phyloP scores from a whole-genome alignment of 2,113 vertebrate species.

The Erythrolamprus reginae region DNA sequence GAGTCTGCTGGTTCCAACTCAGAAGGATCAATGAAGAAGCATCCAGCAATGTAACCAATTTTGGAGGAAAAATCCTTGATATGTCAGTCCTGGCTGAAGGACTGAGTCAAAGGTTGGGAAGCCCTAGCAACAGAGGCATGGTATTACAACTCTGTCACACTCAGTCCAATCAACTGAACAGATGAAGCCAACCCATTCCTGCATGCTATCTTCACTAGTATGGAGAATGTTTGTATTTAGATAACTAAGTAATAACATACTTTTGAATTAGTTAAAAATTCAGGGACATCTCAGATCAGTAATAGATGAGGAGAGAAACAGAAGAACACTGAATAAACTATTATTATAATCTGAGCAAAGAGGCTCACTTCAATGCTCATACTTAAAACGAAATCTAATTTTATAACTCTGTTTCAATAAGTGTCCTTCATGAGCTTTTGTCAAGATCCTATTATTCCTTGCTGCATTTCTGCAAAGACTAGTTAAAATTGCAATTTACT shows the following conservation, averaged over 20 bases:
- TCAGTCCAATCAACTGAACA: no score
- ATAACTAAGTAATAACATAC: constrained; percentile 47
- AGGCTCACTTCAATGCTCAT: constrained; percentile 63
- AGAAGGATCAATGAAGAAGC: no score
- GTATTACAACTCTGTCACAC: no score
- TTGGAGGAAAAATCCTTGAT: no score
- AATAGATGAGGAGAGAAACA: constrained; percentile 13
- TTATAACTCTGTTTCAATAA: constrained; percentile 68
- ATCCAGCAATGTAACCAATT: no score
- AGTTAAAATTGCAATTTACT: constrained; percentile 63
- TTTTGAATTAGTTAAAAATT: constrained; percentile 49
- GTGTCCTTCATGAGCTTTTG: constrained; percentile 62
- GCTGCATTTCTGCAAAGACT: constrained; percentile 53
- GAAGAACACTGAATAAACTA: constrained; percentile 58
- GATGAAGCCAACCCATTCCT: no score
- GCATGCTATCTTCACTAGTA: no score
- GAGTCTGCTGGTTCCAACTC: no score
- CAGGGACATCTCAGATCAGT: constrained; percentile 42
- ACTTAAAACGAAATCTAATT: constrained; percentile 66
- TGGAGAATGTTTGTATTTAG: constrained; percentile 28
- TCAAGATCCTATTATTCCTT: constrained; percentile 59
- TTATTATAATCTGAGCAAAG: constrained; percentile 44
- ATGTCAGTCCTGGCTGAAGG: no score
- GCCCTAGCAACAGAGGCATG: no score
- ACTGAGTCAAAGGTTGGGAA: no score